These are phyloP conservation scores for Cyclina sinensis DNA, from an alignment of 1,140 invertebrate species.

Conservation along the genomic window DNA sequence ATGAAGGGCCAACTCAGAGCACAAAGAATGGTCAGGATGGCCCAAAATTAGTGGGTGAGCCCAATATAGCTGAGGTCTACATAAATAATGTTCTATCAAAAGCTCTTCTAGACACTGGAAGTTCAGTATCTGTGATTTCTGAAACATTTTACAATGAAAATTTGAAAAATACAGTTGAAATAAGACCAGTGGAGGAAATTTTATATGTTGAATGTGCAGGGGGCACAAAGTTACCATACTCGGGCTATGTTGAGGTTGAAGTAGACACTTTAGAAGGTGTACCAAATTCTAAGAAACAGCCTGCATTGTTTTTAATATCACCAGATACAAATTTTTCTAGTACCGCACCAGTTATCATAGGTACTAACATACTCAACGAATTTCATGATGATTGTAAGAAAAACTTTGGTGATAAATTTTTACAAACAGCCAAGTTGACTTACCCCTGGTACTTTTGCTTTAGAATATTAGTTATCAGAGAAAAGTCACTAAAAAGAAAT, in stretches of 20 bases:
- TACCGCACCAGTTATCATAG: constrained; percentile 10
- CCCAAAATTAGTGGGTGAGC: not conserved
- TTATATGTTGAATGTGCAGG: constrained; percentile 47
- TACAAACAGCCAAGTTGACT: constrained; percentile 22
- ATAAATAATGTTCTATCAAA: constrained; percentile 6
- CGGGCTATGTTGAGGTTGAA: constrained; percentile 51
- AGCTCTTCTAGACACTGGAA: constrained; percentile 63
- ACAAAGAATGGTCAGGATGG: not conserved
- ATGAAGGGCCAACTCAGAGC: constrained; percentile 16
- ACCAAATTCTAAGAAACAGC: not conserved
- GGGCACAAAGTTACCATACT: constrained; percentile 50
- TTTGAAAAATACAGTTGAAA: constrained; percentile 8
- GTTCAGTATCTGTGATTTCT: constrained; percentile 55
- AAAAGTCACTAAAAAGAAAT: not conserved
- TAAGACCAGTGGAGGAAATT: constrained; percentile 28
- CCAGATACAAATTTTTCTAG: constrained; percentile 11
- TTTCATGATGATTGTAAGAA: not conserved
- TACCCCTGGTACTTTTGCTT: constrained; percentile 23
- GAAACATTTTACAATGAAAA: constrained; percentile 54
- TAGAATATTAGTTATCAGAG: not conserved
- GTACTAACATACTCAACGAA: not conserved
- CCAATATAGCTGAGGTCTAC: constrained; percentile 18
- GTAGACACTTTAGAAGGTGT: not conserved
- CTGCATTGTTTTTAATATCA: constrained; percentile 14
- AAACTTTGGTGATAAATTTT: not conserved